phyloP scores from a whole-genome alignment of 2,113 vertebrate genomes.

The Herpailurus yagouaroundi region DNA sequence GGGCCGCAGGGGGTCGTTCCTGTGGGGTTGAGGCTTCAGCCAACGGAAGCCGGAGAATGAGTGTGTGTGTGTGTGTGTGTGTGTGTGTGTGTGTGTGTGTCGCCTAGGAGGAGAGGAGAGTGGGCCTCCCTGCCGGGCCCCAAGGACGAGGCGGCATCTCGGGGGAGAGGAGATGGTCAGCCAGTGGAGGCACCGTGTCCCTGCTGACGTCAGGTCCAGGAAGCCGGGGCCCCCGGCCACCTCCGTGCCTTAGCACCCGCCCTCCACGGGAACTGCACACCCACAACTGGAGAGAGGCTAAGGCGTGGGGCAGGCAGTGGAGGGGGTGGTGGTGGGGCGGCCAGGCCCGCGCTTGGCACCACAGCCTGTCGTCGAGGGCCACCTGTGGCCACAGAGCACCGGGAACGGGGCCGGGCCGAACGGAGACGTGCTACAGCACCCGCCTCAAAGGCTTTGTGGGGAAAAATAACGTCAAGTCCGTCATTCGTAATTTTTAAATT shows the following conservation, averaged over 20 bases:
- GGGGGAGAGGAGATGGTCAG: background rate
- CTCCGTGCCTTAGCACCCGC: background rate
- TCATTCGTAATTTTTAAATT: no score
- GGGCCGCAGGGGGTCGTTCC: background rate
- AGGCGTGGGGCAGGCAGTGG: no score
- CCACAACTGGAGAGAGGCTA: background rate
- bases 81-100: no score
- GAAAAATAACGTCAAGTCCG: no score
- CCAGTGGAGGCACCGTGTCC: background rate
- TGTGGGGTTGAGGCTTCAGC: background rate
- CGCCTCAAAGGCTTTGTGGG: no score
- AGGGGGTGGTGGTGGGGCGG: fast-evolving
- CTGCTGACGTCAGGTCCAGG: background rate
- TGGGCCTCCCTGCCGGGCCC: background rate
- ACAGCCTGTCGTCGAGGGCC: background rate
- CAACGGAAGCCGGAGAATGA: background rate
- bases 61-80: background rate
- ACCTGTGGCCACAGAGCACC: background rate
- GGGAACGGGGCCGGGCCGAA: background rate
- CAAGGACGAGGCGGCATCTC: background rate
- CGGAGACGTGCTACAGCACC: background rate
- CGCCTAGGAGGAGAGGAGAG: background rate
- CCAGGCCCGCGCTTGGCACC: background rate
- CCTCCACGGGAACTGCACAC: background rate
- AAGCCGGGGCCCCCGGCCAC: background rate